Base-by-base conservation (phyloP, 1,140 invertebrate species). In the Habropoda laboriosa region DNA sequence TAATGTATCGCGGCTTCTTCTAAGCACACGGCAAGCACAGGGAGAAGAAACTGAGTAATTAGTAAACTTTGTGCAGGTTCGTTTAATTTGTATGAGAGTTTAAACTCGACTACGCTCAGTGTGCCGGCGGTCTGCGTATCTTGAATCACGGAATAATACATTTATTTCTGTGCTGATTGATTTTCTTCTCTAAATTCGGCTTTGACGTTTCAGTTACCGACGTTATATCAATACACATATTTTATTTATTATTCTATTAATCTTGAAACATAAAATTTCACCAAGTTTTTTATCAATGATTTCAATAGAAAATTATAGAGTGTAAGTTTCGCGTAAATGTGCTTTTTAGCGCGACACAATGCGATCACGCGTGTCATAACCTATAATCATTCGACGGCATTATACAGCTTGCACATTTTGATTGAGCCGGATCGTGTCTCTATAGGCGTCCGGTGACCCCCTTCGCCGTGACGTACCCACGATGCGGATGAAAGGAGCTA, bases 401-500 rank as follows among this genome's bases (percentile, higher is more conserved):
- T 5, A 5, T 77, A 85, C 79, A 81, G 68, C 82, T 81, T 85
- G 73, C 82, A 85, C 68, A 82, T 85, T 84, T 85, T 64, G 79
- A 81, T 78, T 79, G 79, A 61, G 49, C 49, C 61, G 51, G 32
- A 58, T 79, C 78, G 51, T 61, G n/a, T n/a, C n/a, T n/a, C 61
- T 79, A 55, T 83, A 66, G 32, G 57, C 61, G 45, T 77, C 60
- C 66, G 42, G 42, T 55, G 53, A 66, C 74, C 70, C 83, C 66
- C 51, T 45, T 51, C 57, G 58, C 42, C 75, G 71, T 60, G 68
- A 53, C 74, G 76, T 77, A 73, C 58, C 67, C 60, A 67, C 70
- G 66, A 75, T 57, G 80, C 38, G 38, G 63, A 64, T 86, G 85
- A 86, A 86, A 86, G 77, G 83, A 83, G 76, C 84, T 86, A 86